Evolutionary conservation across 2,888 invertebrate genomes (phyloP).

Genomic region (Drosophila greeni): DNA sequence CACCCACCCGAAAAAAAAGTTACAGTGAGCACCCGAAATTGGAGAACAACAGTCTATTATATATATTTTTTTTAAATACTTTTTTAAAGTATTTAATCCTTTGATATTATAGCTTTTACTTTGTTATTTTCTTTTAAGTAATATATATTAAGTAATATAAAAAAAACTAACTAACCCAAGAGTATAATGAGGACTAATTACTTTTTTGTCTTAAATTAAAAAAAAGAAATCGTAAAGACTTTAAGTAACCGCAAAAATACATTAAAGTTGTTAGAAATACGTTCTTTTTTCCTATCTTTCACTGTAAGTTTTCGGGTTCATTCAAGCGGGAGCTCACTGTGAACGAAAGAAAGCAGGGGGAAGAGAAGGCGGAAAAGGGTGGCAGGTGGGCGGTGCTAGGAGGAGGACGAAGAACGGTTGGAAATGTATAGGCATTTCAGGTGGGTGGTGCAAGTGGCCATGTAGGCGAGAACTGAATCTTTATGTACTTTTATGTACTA

Average conservation of each 20-base stretch:
- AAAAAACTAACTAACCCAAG: not conserved
- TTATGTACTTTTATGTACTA: slow-evolving; percentile 31
- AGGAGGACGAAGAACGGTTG: slow-evolving; percentile 1
- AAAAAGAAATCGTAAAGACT: too few species aligned
- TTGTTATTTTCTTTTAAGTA: too few species aligned
- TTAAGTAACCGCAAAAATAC: not conserved
- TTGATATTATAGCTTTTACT: not conserved
- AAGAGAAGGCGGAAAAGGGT: not conserved
- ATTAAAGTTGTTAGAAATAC: not conserved
- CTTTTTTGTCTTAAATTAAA: too few species aligned
- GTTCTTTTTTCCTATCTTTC: not conserved
- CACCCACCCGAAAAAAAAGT: slow-evolving; percentile 24
- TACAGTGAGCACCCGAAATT: not conserved
- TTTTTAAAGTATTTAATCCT: not conserved
- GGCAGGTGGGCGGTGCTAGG: slow-evolving; percentile 7
- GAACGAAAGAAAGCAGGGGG: slow-evolving; percentile 1
- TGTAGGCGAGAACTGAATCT: slow-evolving; percentile 14
- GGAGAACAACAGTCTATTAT: not conserved
- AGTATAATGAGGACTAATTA: not conserved
- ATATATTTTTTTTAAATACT: not conserved
- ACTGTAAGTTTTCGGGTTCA: not conserved
- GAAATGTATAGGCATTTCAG: slow-evolving; percentile 22
- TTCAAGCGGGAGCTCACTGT: not conserved
- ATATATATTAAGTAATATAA: too few species aligned
- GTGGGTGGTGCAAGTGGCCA: slow-evolving; percentile 22